Conservation (phyloP, 2,113 vertebrate genomes). For the Dermatemys mawii region DNA sequence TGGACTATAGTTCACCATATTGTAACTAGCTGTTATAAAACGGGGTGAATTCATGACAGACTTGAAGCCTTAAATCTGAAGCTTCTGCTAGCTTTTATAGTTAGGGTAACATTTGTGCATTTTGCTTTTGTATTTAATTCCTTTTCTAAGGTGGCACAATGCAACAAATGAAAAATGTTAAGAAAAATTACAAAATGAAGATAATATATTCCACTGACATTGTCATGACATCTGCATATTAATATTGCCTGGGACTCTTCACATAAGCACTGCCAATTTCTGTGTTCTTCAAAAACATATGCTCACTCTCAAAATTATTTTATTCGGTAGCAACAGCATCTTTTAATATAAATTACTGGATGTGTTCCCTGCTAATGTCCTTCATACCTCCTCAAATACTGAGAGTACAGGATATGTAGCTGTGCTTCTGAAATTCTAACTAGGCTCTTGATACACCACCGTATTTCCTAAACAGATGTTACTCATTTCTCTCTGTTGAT, state of each 20-base stretch:
- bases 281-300: neutral
- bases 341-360: too few relatives aligned
- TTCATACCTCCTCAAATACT: conserved; percentile 47
- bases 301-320: conserved; percentile 31
- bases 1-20: neutral
- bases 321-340: conserved; percentile 55
- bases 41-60: neutral
- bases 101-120: neutral
- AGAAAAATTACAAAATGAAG: conserved; percentile 29
- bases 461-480: conserved; percentile 63
- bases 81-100: neutral
- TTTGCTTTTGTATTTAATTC: neutral
- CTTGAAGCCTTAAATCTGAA: neutral
- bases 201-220: conserved; percentile 38
- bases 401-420: conserved; percentile 52
- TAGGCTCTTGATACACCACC: conserved; percentile 45
- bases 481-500: conserved; percentile 46
- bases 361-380: too few relatives aligned
- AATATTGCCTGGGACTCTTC: neutral
- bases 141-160: neutral
- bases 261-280: neutral
- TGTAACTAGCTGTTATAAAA: neutral
- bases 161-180: conserved; percentile 42
- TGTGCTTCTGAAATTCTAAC: conserved; percentile 58
- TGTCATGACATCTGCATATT: conserved; percentile 33